These are phyloP conservation scores for Cichladusa arquata DNA, from an alignment of 2,113 vertebrate genomes.

Conservation along the genomic window DNA sequence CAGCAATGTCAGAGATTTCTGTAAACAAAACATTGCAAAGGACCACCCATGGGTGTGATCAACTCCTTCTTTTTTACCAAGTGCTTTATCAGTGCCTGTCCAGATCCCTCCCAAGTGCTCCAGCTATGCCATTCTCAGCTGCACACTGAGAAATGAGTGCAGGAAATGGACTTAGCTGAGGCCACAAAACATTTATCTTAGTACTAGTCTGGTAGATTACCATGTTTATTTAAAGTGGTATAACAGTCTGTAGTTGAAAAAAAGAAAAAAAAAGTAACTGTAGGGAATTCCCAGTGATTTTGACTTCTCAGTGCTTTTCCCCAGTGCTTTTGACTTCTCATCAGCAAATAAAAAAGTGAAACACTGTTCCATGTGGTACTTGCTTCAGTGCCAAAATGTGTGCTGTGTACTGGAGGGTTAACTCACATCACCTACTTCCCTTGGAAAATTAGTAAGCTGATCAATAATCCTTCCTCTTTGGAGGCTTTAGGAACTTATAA, in stretches of 20 bases:
- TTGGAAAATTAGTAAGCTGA: background rate
- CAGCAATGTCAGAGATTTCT: background rate
- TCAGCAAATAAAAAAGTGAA: background rate
- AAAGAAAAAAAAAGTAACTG: background rate
- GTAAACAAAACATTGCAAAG: background rate
- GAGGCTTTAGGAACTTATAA: background rate
- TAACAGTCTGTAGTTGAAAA: background rate
- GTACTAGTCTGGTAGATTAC: background rate
- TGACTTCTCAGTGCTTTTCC: background rate
- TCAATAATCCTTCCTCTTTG: background rate
- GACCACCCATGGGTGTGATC: background rate
- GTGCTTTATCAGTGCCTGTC: background rate
- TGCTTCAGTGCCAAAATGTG: background rate
- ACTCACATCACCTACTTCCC: background rate
- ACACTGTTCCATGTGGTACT: background rate
- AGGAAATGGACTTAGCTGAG: background rate
- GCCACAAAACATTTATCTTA: background rate
- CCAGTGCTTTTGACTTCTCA: background rate
- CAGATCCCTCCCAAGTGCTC: background rate
- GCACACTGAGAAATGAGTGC: background rate
- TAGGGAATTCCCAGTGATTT: background rate
- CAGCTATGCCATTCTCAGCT: background rate
- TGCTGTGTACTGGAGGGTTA: background rate
- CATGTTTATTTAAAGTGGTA: background rate
- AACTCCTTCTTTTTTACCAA: background rate